Evolutionary conservation across 2,888 invertebrate genomes (phyloP), one percentile per base, ranked within the genome.

Genomic region (Andrena dorsata): DNA sequence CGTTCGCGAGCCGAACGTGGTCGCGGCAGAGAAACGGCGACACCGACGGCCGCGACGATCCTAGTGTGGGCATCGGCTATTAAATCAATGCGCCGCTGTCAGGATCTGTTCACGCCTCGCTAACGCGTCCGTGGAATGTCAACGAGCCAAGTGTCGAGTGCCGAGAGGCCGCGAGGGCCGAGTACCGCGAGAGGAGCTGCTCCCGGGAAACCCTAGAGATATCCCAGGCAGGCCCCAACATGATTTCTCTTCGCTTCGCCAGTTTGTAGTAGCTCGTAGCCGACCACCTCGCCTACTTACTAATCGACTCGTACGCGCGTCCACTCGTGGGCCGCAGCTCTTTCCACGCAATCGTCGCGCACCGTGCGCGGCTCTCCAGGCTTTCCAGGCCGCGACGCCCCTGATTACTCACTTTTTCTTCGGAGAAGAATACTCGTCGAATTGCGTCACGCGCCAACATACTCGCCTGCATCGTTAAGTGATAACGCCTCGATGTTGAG

Each of bases 61-160:
- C 75, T 69, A 90, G 91, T 91, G 92, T 93, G 91, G 92, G 92
- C 92, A 91, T 90, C 90, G 92, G 87, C 91, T 91, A 93, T 93
- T 93, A 92, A 93, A 93, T 93, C 93, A 93, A 93, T 92, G 92
- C 92, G 90, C 85, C 86, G 87, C 90, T 91, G 91, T 92, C 91
- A 89, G 89, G 92, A 92, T 93, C 91, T 89, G 90, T 93, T 92
- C 92, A 90, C 93, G 93, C 92, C 92, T 91, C 88, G 90, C 90
- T 93, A 92, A 92, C 91, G 86, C 86, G 85, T 76, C 61, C 81
- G 75, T 86, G 86, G 90, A 90, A 91, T 90, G 88, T 80, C 83
- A 87, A 87, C 86, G 86, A 86, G 87, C 32, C 65, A 72, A 75
- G 77, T 74, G 60, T 73, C 20, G 71, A 63, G 60, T 41, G 41